Evolutionary conservation across 2,113 vertebrate species (phyloP).

Genomic region (Sceloporus tristichus): DNA sequence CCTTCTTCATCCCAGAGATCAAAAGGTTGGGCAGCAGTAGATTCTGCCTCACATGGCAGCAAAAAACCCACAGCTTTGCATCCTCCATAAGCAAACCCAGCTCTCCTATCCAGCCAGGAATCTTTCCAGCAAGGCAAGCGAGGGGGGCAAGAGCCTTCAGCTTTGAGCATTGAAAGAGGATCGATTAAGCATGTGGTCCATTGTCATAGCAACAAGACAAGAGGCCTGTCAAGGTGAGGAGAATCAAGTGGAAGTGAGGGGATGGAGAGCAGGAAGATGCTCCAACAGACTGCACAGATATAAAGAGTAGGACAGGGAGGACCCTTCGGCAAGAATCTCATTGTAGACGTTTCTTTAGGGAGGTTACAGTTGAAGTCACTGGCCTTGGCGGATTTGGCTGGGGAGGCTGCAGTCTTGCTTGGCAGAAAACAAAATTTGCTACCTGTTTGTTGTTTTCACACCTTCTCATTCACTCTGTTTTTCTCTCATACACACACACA

Average conservation of each 20-base stretch:
- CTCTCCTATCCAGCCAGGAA: neutral
- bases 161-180: neutral
- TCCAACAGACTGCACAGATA: neutral
- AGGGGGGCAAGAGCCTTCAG: neutral
- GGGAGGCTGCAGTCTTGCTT: neutral
- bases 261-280: constrained; percentile 39
- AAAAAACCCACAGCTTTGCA: constrained; percentile 28
- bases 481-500: neutral
- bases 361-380: neutral
- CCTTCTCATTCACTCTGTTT: neutral
- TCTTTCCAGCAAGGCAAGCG: neutral
- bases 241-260: neutral
- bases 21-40: neutral
- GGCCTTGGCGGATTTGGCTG: neutral
- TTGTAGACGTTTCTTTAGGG: neutral
- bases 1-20: neutral
- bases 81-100: neutral
- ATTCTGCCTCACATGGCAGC: constrained; percentile 8
- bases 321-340: neutral
- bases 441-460: neutral
- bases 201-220: constrained; percentile 69
- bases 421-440: neutral
- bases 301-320: neutral
- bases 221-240: constrained; percentile 51
- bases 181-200: constrained; percentile 37